phyloP scores from a whole-genome alignment of 2,113 vertebrate genomes.

The Neotragus pygmaeus region DNA sequence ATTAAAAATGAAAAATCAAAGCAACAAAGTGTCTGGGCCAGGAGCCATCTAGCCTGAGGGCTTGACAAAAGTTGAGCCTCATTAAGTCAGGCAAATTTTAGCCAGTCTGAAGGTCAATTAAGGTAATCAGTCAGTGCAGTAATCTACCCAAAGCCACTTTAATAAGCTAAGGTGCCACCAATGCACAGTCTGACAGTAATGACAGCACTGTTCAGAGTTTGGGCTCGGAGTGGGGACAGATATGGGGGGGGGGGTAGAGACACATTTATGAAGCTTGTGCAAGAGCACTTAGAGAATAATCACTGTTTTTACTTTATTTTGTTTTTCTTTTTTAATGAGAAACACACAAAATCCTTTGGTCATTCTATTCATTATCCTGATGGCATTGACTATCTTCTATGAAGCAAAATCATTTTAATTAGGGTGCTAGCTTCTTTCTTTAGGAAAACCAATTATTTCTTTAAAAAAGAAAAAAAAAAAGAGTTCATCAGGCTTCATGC shows the following conservation, averaged over 20 bases:
- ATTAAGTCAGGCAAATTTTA: constrained; percentile 72
- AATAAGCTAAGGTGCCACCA: constrained; percentile 36
- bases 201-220: background rate
- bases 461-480: background rate
- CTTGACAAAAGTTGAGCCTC: constrained; percentile 52
- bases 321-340: background rate
- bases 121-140: constrained; percentile 62
- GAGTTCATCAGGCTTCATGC: background rate
- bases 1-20: constrained; percentile 67
- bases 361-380: background rate
- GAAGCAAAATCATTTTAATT: constrained; percentile 65
- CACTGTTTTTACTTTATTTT: background rate
- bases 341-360: constrained; percentile 42
- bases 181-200: background rate
- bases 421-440: background rate
- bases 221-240: background rate
- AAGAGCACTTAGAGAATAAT: background rate
- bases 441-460: constrained; percentile 30
- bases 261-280: background rate
- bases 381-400: background rate
- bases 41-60: constrained; percentile 44
- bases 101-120: constrained; percentile 60
- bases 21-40: constrained; percentile 33
- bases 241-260: background rate
- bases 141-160: constrained; percentile 48